phyloP scores from a whole-genome alignment of 2,113 vertebrate species.

The Calypte anna region DNA sequence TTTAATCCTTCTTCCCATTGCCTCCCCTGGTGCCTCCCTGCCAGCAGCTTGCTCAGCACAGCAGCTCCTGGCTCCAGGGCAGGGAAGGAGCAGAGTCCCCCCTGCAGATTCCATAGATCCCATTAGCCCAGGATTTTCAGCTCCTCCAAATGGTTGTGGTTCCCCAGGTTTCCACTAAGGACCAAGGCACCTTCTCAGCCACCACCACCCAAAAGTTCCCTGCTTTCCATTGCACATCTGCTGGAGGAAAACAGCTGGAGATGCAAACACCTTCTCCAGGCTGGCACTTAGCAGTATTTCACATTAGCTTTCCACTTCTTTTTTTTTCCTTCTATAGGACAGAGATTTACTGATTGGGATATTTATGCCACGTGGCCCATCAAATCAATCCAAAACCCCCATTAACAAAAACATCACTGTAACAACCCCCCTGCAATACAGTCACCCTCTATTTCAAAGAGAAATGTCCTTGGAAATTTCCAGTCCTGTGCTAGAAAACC shows the following conservation, averaged over 20 bases:
- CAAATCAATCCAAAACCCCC: neutral
- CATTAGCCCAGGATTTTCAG: neutral
- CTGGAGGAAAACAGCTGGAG: accelerated
- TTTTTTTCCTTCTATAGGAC: neutral
- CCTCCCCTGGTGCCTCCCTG: neutral
- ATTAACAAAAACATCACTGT: neutral
- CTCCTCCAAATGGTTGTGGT: accelerated
- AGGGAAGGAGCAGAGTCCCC: neutral
- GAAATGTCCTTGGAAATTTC: neutral
- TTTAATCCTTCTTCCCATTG: neutral
- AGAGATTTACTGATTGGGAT: neutral
- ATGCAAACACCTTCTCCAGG: neutral
- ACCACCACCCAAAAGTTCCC: accelerated
- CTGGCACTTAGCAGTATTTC: accelerated
- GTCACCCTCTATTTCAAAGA: neutral
- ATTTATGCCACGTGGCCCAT: neutral
- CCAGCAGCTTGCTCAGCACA: neutral
- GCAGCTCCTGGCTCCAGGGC: neutral
- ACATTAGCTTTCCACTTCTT: neutral
- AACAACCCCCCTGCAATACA: neutral
- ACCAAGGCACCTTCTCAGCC: neutral
- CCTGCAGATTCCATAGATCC: neutral
- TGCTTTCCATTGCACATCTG: neutral
- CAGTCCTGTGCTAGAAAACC: neutral
- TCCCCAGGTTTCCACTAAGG: accelerated